These are phyloP conservation scores for Sigmodon hispidus DNA, from an alignment of 2,113 vertebrate genomes.

Conservation along the genomic window DNA sequence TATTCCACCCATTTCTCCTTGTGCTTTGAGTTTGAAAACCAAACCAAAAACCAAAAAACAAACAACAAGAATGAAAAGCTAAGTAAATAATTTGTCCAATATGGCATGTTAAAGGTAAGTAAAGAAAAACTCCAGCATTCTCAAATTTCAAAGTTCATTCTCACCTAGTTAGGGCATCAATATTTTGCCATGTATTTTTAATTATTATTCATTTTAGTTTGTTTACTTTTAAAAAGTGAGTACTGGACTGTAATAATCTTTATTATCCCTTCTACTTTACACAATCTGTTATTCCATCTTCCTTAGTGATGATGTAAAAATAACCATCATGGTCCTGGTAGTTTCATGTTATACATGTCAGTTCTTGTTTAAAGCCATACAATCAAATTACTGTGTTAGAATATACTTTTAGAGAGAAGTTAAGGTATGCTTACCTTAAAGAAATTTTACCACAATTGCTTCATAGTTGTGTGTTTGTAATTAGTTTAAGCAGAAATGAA, in stretches of 20 bases:
- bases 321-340: background rate
- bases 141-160: slow-evolving; percentile 25
- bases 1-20: background rate
- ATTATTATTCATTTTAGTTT: background rate
- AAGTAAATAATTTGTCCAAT: background rate
- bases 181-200: background rate
- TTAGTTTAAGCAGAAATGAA: background rate
- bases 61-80: too few relatives aligned
- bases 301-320: background rate
- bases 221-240: background rate
- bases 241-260: background rate
- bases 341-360: background rate
- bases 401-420: background rate
- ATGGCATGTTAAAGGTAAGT: background rate
- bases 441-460: background rate
- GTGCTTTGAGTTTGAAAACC: background rate
- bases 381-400: background rate
- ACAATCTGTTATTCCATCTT: background rate
- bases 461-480: background rate
- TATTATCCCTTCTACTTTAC: background rate
- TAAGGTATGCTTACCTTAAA: background rate
- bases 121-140: background rate
- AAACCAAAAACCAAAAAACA: too few relatives aligned
- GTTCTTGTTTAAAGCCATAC: background rate
- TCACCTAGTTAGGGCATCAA: background rate